Evolutionary conservation across 2,888 invertebrate genomes (phyloP).

Genomic region (Diaprepes abbreviatus): DNA sequence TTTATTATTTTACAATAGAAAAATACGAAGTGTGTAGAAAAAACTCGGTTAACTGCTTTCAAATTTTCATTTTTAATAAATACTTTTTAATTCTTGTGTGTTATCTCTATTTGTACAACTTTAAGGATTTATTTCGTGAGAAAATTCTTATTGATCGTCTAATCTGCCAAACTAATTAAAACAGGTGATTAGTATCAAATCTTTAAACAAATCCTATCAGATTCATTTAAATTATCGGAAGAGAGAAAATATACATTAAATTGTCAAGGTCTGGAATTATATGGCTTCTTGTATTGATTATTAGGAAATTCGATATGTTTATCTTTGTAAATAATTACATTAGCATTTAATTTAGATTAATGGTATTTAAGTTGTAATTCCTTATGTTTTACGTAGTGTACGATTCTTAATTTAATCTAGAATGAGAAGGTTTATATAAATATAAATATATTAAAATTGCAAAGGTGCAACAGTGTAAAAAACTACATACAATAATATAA

Average conservation of each 20-base stretch:
- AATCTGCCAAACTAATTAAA: slow-evolving; percentile 15
- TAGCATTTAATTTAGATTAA: not conserved
- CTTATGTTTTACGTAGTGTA: no score
- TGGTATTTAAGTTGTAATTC: no score
- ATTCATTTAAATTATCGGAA: not conserved
- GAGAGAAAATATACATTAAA: not conserved
- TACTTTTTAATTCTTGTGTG: no score
- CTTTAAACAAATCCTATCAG: not conserved
- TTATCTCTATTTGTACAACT: not conserved
- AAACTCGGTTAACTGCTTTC: no score
- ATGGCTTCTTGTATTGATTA: not conserved
- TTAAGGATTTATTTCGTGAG: slow-evolving; percentile 3
- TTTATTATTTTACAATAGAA: no score
- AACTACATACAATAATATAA: no score
- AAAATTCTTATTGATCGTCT: not conserved
- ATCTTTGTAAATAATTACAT: not conserved
- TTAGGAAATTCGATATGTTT: not conserved
- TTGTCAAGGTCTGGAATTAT: not conserved
- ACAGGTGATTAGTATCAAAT: slow-evolving; percentile 2
- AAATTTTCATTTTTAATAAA: no score
- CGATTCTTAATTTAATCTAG: no score
- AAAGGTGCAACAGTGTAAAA: no score
- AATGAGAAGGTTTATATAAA: no score
- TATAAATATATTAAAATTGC: no score
- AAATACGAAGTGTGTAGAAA: no score